Base-by-base conservation (phyloP, 2,113 vertebrate species). In the Fregetta grallaria region DNA sequence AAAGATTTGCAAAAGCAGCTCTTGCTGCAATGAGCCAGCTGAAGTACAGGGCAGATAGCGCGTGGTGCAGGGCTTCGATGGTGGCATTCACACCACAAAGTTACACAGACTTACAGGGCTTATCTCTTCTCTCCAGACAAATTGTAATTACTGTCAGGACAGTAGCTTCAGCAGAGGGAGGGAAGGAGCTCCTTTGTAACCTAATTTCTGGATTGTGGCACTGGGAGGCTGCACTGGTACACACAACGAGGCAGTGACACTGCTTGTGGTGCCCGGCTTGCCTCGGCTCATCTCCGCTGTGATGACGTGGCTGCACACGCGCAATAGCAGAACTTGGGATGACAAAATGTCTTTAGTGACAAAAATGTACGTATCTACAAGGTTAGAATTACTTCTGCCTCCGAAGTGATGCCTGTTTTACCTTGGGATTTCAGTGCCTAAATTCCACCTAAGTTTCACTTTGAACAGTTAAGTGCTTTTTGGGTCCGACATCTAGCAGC, bases 231-330 rank as follows among this genome's bases (percentile, higher is more conserved):
- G 55, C 13, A 0, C 32, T 12, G 52, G 49, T 12, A 23, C 66
- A 20, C 32, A 5, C 0, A 4, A 15, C 0, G 7, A 71, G 47
- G 92, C 55, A 38, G 55, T 32, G 85, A 15, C 47, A 3, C 20
- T 40, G 61, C 70, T 32, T 6, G 15, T 3, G 15, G 58, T 5
- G 22, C 45, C 62, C 22, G 32, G 30, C 40, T 79, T 27, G 62
- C 36, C 72, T 29, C 21, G 61, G 47, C 62, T 56, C 52, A 11
- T 16, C 50, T 61, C 34, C 2, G 5, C 55, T 45, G 61, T 18
- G 25, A 8, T 0, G 0, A 11, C 6, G 7, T 3, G 18, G 58
- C 84, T 58, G 45, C 15, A 14, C 34, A 13, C 0, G 0, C 1
- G 4, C 36, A 13, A 34, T 3, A 63, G 36, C 52, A 3, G 11